Conservation (phyloP, 2,888 invertebrate genomes). For the Byasa hedistus region DNA sequence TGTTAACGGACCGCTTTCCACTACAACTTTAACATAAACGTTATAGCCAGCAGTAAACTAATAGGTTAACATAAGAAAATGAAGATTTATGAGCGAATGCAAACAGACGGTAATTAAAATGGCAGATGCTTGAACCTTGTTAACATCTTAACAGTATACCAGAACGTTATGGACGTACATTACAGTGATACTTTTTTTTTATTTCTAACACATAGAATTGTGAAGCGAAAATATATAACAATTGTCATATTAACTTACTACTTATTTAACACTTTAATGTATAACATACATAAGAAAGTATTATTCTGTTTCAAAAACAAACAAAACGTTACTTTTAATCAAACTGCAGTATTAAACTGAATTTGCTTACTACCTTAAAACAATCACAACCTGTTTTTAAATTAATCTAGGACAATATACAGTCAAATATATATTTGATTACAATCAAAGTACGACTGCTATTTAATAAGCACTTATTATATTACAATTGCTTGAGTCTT, state of each 20-base stretch:
- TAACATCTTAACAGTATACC: neutral
- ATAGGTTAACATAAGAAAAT: conserved; percentile 15
- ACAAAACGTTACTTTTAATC: no score
- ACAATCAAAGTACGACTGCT: neutral
- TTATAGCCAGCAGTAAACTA: conserved; percentile 13
- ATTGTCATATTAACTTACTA: neutral
- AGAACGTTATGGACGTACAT: neutral
- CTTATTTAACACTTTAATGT: neutral
- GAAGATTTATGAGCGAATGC: conserved; percentile 6
- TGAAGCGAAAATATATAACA: neutral
- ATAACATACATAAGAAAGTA: no score
- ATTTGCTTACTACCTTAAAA: no score
- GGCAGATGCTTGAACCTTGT: conserved; percentile 6
- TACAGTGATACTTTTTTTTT: neutral
- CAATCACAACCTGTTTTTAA: no score
- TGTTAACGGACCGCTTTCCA: conserved; percentile 23
- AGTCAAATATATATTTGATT: neutral
- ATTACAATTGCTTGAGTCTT: neutral
- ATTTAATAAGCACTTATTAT: neutral
- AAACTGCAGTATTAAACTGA: no score
- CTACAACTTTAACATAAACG: conserved; percentile 12
- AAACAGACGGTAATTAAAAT: conserved; percentile 5
- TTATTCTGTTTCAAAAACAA: no score
- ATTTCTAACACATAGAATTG: neutral
- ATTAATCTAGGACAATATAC: no score